These are phyloP conservation scores for Stenurella melanura DNA, from an alignment of 2,888 invertebrate species.

Conservation along the genomic window DNA sequence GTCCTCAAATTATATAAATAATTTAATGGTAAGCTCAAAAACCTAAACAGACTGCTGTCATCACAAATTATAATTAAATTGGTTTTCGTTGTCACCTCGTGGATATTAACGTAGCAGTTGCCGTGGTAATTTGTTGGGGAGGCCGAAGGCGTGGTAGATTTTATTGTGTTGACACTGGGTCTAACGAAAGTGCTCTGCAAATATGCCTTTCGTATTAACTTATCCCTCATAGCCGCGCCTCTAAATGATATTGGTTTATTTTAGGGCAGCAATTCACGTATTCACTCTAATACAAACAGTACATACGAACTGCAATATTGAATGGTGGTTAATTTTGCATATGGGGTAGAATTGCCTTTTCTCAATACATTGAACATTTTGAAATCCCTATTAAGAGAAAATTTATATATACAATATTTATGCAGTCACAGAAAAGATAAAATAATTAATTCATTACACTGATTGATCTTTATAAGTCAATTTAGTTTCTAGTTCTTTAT, in stretches of 20 bases:
- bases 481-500: no score
- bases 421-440: no score
- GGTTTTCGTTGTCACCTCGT: constrained; percentile 65
- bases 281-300: constrained; percentile 50
- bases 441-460: no score
- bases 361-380: not conserved
- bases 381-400: not conserved
- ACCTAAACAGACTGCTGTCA: constrained; percentile 40
- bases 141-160: constrained; percentile 64
- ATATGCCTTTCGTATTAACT: constrained; percentile 71
- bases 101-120: constrained; percentile 52
- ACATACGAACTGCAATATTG: not conserved
- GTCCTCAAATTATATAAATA: constrained; percentile 30
- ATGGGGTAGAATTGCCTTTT: not conserved
- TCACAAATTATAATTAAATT: constrained; percentile 64
- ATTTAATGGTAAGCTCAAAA: constrained; percentile 32
- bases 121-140: constrained; percentile 56
- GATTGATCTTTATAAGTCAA: no score
- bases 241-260: constrained; percentile 66
- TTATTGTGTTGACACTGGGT: constrained; percentile 70
- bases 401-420: not conserved
- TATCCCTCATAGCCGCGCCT: constrained; percentile 64
- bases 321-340: constrained; percentile 3
- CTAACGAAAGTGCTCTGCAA: constrained; percentile 71
- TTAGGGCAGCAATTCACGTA: constrained; percentile 60